Evolutionary conservation across 2,797 vertebrate species (phyloP).

Genomic region (Sphenopsis melanotis): DNA sequence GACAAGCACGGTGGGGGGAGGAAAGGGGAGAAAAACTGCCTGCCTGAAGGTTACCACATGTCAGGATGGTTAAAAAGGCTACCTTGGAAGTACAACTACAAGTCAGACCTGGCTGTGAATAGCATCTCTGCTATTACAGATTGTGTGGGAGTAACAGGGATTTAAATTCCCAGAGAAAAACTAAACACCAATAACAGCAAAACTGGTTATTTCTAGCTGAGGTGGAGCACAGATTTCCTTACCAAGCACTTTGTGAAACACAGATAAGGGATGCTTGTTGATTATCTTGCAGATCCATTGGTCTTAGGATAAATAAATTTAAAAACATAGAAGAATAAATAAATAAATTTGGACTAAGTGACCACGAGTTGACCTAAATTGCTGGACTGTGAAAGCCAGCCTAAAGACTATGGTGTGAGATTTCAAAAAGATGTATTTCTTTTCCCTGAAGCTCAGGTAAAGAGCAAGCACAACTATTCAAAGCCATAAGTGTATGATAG

Average conservation of each 20-base stretch:
- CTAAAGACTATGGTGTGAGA: not conserved
- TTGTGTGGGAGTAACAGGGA: not conserved
- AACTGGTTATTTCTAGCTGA: not conserved
- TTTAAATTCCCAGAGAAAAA: not conserved
- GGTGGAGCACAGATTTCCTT: not conserved
- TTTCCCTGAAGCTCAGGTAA: not conserved
- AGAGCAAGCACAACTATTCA: not conserved
- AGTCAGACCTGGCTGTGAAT: not conserved
- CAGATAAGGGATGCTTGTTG: not conserved
- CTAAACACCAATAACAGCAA: not conserved
- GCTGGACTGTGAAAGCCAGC: not conserved
- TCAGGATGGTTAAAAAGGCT: not conserved
- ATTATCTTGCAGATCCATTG: not conserved
- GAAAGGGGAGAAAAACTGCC: not conserved
- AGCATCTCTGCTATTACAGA: not conserved
- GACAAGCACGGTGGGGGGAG: not conserved
- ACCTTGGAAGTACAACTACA: not conserved
- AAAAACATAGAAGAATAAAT: not conserved
- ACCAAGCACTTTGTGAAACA: not conserved
- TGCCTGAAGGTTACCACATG: not conserved
- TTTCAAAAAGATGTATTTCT: not conserved
- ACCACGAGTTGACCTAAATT: not conserved
- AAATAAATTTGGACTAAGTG: not conserved
- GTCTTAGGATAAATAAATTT: not conserved
- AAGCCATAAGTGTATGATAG: not conserved